A percentile compares a stretch with the other conserved stretches of the same genome.
Evolutionary conservation across 2,113 vertebrate genomes (phyloP).

Genomic region (Chunga burmeisteri): DNA sequence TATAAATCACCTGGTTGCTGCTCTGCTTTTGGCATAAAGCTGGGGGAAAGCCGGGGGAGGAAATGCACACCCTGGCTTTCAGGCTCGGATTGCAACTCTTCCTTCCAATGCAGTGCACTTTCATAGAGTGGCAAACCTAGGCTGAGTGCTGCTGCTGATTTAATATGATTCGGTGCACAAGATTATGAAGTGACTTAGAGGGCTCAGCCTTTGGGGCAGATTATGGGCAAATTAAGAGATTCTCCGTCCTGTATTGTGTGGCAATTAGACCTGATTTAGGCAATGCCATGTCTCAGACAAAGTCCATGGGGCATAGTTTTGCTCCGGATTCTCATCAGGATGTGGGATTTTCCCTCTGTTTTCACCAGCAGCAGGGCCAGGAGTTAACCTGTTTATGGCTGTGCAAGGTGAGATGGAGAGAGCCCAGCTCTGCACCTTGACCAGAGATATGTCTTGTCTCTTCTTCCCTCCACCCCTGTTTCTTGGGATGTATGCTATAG

Average conservation of each 20-base stretch:
- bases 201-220: not conserved
- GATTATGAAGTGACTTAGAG: not conserved
- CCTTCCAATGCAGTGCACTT: not conserved
- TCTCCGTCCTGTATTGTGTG: not conserved
- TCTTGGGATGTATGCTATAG: not conserved
- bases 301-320: not conserved
- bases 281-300: not conserved
- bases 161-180: not conserved
- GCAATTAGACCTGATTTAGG: not conserved
- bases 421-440: not conserved
- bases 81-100: not conserved
- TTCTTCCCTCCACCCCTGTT: not conserved
- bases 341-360: not conserved
- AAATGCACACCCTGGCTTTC: not conserved
- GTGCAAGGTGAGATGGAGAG: not conserved
- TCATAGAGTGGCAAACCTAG: not conserved
- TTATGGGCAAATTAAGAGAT: not conserved
- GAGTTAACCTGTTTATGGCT: not conserved
- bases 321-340: not conserved
- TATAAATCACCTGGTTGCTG: not conserved
- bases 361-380: not conserved
- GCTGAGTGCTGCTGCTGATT: not conserved
- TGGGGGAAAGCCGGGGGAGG: not conserved
- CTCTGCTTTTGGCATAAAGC: not conserved
- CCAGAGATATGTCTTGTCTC: not conserved